phyloP scores from a whole-genome alignment of 1,140 invertebrate genomes.

The Coenobita brevimanus region DNA sequence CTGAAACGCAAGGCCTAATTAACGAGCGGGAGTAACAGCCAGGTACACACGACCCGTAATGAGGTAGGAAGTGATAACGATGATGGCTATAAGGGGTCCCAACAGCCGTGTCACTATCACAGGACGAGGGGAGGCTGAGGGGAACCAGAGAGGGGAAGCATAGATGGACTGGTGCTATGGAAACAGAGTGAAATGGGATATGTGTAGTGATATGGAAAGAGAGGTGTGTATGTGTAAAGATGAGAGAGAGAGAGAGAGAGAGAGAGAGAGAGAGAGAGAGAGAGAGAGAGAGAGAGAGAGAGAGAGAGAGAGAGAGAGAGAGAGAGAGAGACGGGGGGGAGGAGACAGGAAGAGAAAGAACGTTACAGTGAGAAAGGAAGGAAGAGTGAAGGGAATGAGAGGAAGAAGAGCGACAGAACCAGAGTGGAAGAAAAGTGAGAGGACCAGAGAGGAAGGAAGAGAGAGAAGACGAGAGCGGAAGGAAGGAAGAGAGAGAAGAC shows the following conservation, averaged over 20 bases:
- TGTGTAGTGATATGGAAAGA: too few species aligned
- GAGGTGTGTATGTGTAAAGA: neutral
- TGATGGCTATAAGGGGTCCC: too few species aligned
- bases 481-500: neutral
- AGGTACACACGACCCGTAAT: too few species aligned
- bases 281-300: neutral
- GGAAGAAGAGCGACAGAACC: neutral
- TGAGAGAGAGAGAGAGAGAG: slow-evolving; percentile 26
- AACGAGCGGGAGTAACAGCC: too few species aligned
- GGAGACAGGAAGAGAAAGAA: slow-evolving; percentile 24
- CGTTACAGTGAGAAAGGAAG: neutral
- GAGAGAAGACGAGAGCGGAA: neutral
- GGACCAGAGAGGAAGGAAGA: neutral
- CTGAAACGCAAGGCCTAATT: too few species aligned
- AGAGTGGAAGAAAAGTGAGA: too few species aligned
- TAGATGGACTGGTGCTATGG: too few species aligned
- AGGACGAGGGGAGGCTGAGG: too few species aligned
- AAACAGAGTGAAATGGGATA: too few species aligned
- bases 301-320: neutral
- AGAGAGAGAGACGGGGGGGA: neutral
- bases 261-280: slow-evolving; percentile 3
- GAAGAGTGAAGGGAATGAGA: neutral
- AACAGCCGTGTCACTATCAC: too few species aligned
- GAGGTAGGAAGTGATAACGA: too few species aligned
- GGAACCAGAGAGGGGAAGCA: too few species aligned